A percentile compares a stretch with the other conserved stretches of the same genome.
These are phyloP conservation scores for Probosciger aterrimus DNA, from an alignment of 2,113 vertebrate species.

Conservation along the genomic window DNA sequence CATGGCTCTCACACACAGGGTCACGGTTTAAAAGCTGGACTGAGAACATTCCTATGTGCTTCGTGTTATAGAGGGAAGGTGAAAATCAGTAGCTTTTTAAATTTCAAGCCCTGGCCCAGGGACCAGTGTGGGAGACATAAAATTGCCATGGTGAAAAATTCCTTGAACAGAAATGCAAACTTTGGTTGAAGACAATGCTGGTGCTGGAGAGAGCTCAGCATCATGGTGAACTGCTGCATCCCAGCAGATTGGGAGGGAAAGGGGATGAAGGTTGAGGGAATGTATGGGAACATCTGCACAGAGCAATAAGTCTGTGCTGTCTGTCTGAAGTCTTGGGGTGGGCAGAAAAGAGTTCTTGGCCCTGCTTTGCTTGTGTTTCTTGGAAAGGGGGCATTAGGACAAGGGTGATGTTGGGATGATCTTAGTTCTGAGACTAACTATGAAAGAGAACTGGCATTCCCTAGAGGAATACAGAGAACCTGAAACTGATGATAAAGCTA, in stretches of 20 bases:
- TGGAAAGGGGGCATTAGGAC: neutral
- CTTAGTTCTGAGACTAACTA: neutral
- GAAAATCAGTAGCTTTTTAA: neutral
- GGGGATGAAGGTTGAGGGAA: neutral
- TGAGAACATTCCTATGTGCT: neutral
- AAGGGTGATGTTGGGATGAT: neutral
- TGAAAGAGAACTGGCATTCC: constrained; percentile 3
- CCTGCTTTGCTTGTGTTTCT: neutral
- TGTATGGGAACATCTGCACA: neutral
- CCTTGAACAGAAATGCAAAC: neutral
- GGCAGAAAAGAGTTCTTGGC: neutral
- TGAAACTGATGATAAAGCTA: constrained; percentile 25
- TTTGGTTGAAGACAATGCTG: neutral
- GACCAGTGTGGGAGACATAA: neutral
- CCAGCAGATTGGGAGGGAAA: neutral
- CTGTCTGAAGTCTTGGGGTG: neutral
- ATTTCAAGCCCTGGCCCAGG: neutral
- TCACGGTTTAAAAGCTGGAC: neutral
- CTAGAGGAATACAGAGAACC: neutral
- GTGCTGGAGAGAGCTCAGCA: neutral
- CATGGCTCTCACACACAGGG: neutral
- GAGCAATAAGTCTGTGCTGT: neutral
- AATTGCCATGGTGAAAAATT: neutral
- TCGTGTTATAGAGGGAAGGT: neutral
- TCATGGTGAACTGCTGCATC: neutral